A percentile compares a stretch with the other conserved stretches of the same genome.
These are phyloP conservation scores for Gymnodraco acuticeps DNA, from an alignment of 2,797 vertebrate genomes.

Conservation along the genomic window DNA sequence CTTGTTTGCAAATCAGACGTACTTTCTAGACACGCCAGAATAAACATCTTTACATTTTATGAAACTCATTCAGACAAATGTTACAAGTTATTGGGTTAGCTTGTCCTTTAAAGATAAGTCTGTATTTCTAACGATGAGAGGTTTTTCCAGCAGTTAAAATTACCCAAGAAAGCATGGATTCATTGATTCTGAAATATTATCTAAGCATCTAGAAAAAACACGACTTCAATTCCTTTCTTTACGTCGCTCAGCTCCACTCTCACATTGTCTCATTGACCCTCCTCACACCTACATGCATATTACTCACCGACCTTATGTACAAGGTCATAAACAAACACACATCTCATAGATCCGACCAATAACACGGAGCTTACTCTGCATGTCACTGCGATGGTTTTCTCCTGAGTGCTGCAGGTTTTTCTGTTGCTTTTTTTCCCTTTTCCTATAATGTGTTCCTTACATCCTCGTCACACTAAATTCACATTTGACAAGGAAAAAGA, in stretches of 20 bases:
- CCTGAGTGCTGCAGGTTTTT: background rate
- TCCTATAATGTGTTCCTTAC: too few species aligned
- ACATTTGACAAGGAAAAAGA: background rate
- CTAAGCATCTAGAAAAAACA: background rate
- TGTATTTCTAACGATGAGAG: background rate
- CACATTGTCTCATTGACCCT: background rate
- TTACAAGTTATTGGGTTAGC: constrained; percentile 7
- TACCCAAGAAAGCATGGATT: background rate
- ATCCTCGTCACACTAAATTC: background rate
- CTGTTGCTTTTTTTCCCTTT: background rate
- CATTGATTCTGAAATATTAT: too few species aligned
- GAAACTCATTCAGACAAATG: constrained; percentile 11
- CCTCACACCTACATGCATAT: background rate
- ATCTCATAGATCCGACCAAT: background rate
- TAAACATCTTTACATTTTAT: constrained; percentile 24
- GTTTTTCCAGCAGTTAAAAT: background rate
- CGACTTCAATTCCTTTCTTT: background rate
- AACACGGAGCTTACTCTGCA: background rate
- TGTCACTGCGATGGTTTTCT: background rate
- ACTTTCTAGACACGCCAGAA: constrained; percentile 1
- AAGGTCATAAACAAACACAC: background rate
- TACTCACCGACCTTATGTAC: background rate
- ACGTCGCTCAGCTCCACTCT: background rate
- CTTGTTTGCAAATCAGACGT: background rate
- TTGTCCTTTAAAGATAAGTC: constrained; percentile 1